Evolutionary conservation across 2,113 vertebrate genomes (phyloP), one percentile per base, ranked within the genome.

Genomic region (Potamarius usumacintae): DNA sequence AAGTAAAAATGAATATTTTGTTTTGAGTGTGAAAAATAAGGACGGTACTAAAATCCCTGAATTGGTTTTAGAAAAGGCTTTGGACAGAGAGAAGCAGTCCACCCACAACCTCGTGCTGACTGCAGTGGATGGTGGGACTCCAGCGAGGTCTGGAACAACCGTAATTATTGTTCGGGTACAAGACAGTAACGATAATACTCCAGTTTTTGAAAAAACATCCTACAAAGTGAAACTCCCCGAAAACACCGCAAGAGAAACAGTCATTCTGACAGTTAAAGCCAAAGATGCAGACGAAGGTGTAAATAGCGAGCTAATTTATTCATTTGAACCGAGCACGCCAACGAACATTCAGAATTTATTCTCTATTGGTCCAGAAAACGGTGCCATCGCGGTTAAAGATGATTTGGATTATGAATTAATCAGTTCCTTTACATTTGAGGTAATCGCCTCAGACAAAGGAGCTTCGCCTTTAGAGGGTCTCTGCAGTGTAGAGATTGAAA

Each of bases 361-460:
- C 89, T 91, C 92, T 63, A 92, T 97, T 0, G 92, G 96, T 92
- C 85, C 94, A 60, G 87, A 87, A 82, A 96, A 94, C 0, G 97
- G 97, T 7, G 96, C 92, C 96, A 71, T 91, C 91, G 0, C 87
- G 96, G n/a, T 91, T 82, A n/a, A 94, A 94, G 12, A 89, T 0
- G 22, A 92, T 82, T 82, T 97, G 82, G 96, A 97, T 93, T 97
- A 96, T 7, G 97, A 97, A 57, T 87, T n/a, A 92, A 94, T 92
- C 78, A 91, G 93, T 0, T 93, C 94, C 22, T 97, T 95, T 48
- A 95, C 96, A 89, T 93, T 97, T 0, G 96, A 96, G 90, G 92
- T 97, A 84, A 94, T 95, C 60, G 96, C 96, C 76, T 96, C 93
- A 91, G 97, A 97, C 92, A 96, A 95, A 90, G 97, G 96, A 0